These are phyloP conservation scores for silkworm (Bombyx mori) DNA, from an alignment of 1,140 invertebrate species.

Conservation along the genomic window DNA sequence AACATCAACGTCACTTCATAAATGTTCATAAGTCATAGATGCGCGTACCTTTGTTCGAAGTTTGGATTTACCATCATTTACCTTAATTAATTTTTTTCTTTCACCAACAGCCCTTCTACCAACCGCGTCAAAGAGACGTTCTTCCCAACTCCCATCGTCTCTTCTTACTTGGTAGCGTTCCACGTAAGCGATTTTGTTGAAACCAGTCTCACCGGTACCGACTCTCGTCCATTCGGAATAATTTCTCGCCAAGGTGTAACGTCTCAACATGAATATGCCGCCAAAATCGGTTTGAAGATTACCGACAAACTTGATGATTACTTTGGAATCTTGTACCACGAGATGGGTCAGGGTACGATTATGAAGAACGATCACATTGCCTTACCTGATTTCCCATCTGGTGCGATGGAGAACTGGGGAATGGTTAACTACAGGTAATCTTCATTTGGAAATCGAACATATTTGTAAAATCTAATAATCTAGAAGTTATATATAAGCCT, in stretches of 20 bases:
- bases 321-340: constrained; percentile 61
- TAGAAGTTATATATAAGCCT: too few species aligned
- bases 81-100: background rate
- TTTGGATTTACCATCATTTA: background rate
- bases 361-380: constrained; percentile 77
- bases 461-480: too few species aligned
- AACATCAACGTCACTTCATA: too few species aligned
- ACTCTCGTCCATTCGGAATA: constrained; percentile 66
- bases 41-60: background rate
- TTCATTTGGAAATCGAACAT: too few species aligned
- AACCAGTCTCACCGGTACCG: constrained; percentile 27
- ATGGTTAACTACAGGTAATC: constrained; percentile 77
- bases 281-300: constrained; percentile 68
- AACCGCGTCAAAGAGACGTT: constrained; percentile 47
- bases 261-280: constrained; percentile 70
- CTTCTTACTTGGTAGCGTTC: constrained; percentile 90
- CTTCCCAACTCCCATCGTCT: constrained; percentile 79
- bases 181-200: constrained; percentile 83
- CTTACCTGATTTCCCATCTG: constrained; percentile 80
- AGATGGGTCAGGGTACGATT: constrained; percentile 52
- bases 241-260: constrained; percentile 45
- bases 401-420: constrained; percentile 78
- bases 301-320: constrained; percentile 68
- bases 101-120: constrained; percentile 12
- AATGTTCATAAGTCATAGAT: background rate